Conservation (phyloP, 2,113 vertebrate genomes). For the Carassius gibelio region DNA sequence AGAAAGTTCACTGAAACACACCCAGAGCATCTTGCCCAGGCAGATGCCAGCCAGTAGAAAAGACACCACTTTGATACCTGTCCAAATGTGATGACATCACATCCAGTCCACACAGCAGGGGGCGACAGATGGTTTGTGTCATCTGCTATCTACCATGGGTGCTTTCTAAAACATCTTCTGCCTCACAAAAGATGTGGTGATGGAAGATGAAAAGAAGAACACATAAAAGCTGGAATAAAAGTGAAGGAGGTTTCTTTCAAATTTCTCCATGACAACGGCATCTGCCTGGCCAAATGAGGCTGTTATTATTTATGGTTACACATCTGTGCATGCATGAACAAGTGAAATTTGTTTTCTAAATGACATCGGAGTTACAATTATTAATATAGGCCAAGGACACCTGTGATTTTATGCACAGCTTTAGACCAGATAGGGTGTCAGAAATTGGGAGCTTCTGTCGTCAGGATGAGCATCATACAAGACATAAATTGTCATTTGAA, state of each 20-base stretch:
- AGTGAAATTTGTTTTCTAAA: not conserved
- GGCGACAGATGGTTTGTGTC: slow-evolving; percentile 50
- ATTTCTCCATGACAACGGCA: not conserved
- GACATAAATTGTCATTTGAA: not conserved
- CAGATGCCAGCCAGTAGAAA: slow-evolving; percentile 40
- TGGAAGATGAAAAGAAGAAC: slow-evolving; percentile 6
- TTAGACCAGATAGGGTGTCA: not conserved
- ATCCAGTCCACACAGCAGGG: slow-evolving; percentile 41
- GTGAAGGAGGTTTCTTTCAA: not conserved
- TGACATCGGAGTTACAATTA: not conserved
- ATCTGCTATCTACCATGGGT: slow-evolving; percentile 27
- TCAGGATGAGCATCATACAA: not conserved
- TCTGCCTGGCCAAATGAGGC: not conserved
- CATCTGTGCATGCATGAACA: not conserved
- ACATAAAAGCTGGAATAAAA: not conserved
- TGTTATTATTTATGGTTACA: not conserved
- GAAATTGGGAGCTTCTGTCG: not conserved
- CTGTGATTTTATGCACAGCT: not conserved
- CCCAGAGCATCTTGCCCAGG: slow-evolving; percentile 30
- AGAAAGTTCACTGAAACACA: slow-evolving; percentile 33
- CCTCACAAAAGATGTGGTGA: not conserved
- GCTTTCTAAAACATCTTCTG: slow-evolving; percentile 29
- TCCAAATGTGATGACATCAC: slow-evolving; percentile 54
- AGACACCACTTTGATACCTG: slow-evolving; percentile 44
- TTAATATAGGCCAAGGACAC: not conserved